phyloP scores from a whole-genome alignment of 2,888 invertebrate species.

The Stenichneumon culpator region DNA sequence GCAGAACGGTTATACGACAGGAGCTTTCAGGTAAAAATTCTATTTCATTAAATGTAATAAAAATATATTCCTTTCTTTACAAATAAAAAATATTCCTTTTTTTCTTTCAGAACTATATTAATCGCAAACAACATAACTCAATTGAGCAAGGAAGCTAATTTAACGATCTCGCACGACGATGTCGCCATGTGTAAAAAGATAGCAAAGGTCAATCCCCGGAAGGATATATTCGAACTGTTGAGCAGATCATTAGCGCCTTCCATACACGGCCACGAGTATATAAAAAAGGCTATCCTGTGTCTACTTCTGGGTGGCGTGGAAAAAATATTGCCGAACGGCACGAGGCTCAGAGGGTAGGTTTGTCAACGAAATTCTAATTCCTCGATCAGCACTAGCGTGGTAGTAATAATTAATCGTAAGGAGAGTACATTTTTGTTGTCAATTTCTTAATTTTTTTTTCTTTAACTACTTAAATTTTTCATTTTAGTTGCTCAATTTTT shows the following conservation, averaged over 20 bases:
- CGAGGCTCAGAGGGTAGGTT: conserved; percentile 93
- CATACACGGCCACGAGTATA: conserved; percentile 98
- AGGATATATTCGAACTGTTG: conserved; percentile 95
- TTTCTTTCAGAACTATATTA: conserved; percentile 91
- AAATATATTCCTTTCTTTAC: conserved; percentile 19
- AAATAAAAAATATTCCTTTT: not conserved
- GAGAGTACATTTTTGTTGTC: too few relatives aligned
- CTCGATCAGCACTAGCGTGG: not conserved
- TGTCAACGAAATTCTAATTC: not conserved
- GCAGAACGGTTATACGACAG: conserved; percentile 96
- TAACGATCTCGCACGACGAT: conserved; percentile 93
- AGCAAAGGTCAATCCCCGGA: conserved; percentile 88
- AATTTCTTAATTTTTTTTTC: too few relatives aligned
- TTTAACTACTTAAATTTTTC: too few relatives aligned
- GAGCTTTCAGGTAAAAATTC: conserved; percentile 90
- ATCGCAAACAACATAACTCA: conserved; percentile 97
- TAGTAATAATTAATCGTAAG: not conserved
- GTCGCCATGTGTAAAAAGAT: conserved; percentile 95
- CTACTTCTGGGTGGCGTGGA: conserved; percentile 98
- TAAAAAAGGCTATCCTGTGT: conserved; percentile 98
- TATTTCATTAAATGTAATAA: not conserved
- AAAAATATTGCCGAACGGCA: conserved; percentile 96
- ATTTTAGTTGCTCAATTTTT: not conserved
- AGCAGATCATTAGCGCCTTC: conserved; percentile 98
- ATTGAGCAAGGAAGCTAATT: conserved; percentile 94